Percentiles rank a stretch among this genome's conserved stretches.
Conservation (phyloP, 2,113 vertebrate species). For the Brachirus orientalis region DNA sequence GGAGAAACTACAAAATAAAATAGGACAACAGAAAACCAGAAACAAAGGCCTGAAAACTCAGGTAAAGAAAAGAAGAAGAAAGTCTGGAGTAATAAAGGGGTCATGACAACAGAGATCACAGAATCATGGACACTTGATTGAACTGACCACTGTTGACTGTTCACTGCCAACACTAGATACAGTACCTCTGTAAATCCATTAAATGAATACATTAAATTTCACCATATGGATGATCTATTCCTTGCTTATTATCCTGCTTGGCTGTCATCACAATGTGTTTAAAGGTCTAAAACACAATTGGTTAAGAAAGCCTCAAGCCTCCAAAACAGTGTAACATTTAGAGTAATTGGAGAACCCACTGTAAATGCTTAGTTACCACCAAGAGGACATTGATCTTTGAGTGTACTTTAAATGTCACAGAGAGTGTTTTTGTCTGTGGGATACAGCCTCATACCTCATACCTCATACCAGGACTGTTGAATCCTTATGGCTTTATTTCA, state of each 20-base stretch:
- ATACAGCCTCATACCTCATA: neutral
- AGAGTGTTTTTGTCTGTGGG: neutral
- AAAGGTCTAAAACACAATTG: neutral
- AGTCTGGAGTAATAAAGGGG: too few species aligned
- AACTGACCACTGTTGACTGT: too few species aligned
- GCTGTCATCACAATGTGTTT: neutral
- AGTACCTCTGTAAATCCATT: too few species aligned
- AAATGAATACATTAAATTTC: neutral
- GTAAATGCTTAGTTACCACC: conserved; percentile 22
- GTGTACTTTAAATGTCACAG: conserved; percentile 31
- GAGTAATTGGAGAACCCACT: conserved; percentile 29
- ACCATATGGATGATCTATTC: neutral
- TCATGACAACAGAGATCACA: too few species aligned
- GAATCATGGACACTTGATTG: too few species aligned
- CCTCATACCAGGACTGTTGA: neutral
- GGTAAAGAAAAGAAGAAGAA: too few species aligned
- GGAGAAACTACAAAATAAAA: too few species aligned
- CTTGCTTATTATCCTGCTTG: neutral
- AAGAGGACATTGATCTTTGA: conserved; percentile 6
- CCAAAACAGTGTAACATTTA: conserved; percentile 11
- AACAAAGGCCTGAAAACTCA: too few species aligned
- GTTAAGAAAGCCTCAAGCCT: neutral
- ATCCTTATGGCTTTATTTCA: conserved; percentile 1
- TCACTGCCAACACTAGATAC: too few species aligned
- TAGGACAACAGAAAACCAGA: too few species aligned